Evolutionary conservation across 35 echinoderm and acorn worm genomes (phyloP), one percentile per base, ranked within the genome.

Genomic region (Apostichopus californicus): DNA sequence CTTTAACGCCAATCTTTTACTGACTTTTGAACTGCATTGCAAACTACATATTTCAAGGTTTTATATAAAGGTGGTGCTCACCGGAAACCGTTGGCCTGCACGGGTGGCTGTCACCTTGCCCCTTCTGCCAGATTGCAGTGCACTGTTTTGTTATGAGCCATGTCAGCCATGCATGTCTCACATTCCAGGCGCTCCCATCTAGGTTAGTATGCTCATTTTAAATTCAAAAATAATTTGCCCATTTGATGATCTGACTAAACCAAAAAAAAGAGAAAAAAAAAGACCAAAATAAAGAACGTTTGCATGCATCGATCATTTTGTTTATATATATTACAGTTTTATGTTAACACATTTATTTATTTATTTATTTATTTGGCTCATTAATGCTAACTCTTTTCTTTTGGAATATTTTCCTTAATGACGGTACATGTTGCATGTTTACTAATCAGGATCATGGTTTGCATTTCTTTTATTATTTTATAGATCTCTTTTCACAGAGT

Each of bases 161-260:
- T 96, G 95, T 93, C 95, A 54, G 92, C 95, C 87, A 93, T 96
- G 95, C 95, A 96, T 93, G 88, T 92, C 78, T 86, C 95, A 81
- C 95, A 96, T 73, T 90, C 93, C 54, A 93, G 95, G 58, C 95
- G 92, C 56, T 96, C 95, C 92, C 88, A 93, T 94, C 93, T 91
- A 73, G 95, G 95, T 96, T 96, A 80, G 95, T 96, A 96, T 89
- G 34, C 55, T 88, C 22, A 56, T 94, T 94, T 89, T 58, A 86
- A 86, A n/a, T 92, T 59, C 13, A 68, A 18, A 68, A 22, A 75
- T 18, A 6, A 75, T 75, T 22, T 75, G 71, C 71, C 71, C 20
- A 18, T 75, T 75, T 75, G 17, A n/a, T 7, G 71, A 75, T 68
- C 64, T 8, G 18, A 68, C 18, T 11, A 68, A 68, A 11, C 64